Evolutionary conservation across 2,113 vertebrate genomes (phyloP).

Genomic region (Chiloscyllium plagiosum): DNA sequence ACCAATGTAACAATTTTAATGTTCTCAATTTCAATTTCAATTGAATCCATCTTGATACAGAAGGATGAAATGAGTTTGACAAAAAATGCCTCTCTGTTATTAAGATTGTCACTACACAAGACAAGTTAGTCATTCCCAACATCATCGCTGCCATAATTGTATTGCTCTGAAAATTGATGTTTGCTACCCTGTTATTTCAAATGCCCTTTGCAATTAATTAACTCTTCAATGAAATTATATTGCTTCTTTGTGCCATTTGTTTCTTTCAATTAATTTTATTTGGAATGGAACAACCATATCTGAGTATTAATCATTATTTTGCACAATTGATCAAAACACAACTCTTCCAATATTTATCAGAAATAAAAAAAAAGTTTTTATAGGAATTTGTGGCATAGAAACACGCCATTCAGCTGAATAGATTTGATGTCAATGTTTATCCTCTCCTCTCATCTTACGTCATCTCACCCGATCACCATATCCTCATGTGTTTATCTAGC

Average conservation of each 20-base stretch:
- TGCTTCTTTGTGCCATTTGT: background rate
- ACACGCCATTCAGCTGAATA: background rate
- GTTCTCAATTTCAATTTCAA: background rate
- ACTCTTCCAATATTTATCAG: background rate
- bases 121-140: background rate
- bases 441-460: background rate
- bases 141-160: background rate
- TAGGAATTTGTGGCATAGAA: background rate
- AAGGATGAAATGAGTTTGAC: background rate
- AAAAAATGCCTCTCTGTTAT: background rate
- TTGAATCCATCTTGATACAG: background rate
- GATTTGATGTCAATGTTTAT: too few relatives aligned
- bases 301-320: background rate
- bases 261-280: background rate
- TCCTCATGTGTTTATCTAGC: background rate
- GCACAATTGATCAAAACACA: background rate
- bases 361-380: background rate
- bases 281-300: background rate
- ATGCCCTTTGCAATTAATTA: background rate
- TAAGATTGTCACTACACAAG: background rate
- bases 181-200: background rate
- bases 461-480: background rate
- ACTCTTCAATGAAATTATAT: background rate
- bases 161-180: background rate
- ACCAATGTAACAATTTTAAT: background rate